These are phyloP conservation scores for Paraplagusia blochii DNA, from an alignment of 2,113 vertebrate species.

Conservation along the genomic window DNA sequence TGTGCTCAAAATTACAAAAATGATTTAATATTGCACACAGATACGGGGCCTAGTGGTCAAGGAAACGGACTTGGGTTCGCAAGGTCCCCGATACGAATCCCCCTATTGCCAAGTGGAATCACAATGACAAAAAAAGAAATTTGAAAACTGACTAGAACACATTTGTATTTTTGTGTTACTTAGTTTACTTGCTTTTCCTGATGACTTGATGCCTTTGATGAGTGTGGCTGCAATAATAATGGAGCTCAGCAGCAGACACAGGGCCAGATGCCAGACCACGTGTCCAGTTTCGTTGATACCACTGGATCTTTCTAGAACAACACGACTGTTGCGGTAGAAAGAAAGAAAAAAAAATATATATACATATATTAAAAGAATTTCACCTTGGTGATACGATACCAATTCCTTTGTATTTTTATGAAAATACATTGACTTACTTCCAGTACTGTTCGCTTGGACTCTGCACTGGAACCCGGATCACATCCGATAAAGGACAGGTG, in stretches of 20 bases:
- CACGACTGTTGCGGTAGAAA: slow-evolving; percentile 67
- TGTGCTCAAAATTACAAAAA: too few species aligned
- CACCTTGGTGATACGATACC: too few species aligned
- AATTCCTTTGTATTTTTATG: background rate
- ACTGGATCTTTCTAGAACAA: slow-evolving; percentile 80
- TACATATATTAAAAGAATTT: too few species aligned
- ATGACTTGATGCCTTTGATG: slow-evolving; percentile 93
- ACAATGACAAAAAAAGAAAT: too few species aligned
- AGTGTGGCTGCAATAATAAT: slow-evolving; percentile 79
- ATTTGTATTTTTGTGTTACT: slow-evolving; percentile 4
- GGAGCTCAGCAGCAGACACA: slow-evolving; percentile 89
- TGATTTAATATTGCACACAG: too few species aligned
- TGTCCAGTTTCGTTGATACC: slow-evolving; percentile 84
- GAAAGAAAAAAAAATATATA: background rate
- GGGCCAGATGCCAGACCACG: slow-evolving; percentile 92
- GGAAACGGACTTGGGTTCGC: too few species aligned
- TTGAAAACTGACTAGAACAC: background rate
- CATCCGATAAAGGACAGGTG: slow-evolving; percentile 45
- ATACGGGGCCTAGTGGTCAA: too few species aligned
- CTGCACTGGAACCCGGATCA: slow-evolving; percentile 57
- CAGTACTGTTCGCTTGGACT: slow-evolving; percentile 90
- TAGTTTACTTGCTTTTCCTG: slow-evolving; percentile 96
- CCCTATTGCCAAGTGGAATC: too few species aligned
- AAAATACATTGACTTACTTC: slow-evolving; percentile 83
- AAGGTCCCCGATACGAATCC: too few species aligned